Evolutionary conservation across 2,797 vertebrate species (phyloP), one percentile per base, ranked within the genome.

Genomic region (Channallabes apus): DNA sequence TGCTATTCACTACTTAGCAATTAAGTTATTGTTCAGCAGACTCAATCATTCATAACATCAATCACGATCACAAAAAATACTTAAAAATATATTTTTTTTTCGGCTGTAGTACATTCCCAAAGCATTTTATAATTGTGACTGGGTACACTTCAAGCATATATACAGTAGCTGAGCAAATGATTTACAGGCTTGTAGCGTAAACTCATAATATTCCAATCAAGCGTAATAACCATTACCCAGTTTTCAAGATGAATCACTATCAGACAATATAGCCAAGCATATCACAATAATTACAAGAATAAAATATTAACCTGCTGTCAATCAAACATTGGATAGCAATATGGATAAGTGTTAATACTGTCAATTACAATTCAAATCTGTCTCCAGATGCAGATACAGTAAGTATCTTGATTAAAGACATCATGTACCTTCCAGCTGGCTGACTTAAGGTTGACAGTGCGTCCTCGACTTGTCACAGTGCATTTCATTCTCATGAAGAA

Each of bases 401-500:
- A 5, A 46, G 18, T 1, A 46, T 61, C 35, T 46, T 71, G n/a
- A 62, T 54, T 62, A 54, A 18, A 80, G 6, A 54, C 24, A 35
- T 56, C 41, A 69, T 64, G 89, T 91, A 99, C 98, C 97, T 99
- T 99, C 98, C 98, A 99, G 4, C 96, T 97, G 88, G 98, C 98
- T 65, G 98, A 99, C 91, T 99, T 99, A 51, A 99, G 98, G 92
- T 99, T 99, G 92, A 99, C 98, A 0, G 97, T 99, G 88, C 98
- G 96, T 86, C 98, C 98, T 89, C 98, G 94, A 95, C 96, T 99
- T 89, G 98, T 99, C 91, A 99, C 97, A 0, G 98, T 99, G 92
- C 98, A 99, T 91, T 99, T 99, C 98, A 99, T 99, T 91, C 98
- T 96, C 98, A 99, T 99, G 93, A 99, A 99, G 93, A 99, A 99